A percentile compares a stretch with the other conserved stretches of the same genome.
phyloP scores from a whole-genome alignment of 2,113 vertebrate genomes.

The Chauna torquata region DNA sequence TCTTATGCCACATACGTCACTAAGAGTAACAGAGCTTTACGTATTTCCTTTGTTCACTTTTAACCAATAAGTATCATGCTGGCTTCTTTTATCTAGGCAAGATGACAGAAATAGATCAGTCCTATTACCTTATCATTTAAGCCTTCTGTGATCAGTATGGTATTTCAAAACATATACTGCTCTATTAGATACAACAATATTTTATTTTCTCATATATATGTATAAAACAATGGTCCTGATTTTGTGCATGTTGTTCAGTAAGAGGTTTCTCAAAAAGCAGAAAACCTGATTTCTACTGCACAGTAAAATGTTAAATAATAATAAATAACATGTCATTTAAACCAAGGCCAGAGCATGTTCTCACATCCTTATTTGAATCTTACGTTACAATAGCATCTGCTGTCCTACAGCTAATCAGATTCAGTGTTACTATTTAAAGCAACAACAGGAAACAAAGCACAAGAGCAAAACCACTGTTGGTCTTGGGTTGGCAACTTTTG shows the following conservation, averaged over 20 bases:
- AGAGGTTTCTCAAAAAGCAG: neutral
- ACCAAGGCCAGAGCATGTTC: neutral
- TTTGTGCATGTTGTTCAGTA: neutral
- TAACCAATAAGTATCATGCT: fast-evolving
- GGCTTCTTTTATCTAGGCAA: neutral
- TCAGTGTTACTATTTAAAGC: constrained; percentile 18
- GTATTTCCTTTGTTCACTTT: neutral
- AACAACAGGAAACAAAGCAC: constrained; percentile 32
- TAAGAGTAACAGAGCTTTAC: neutral
- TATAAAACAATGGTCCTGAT: neutral
- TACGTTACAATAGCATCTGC: neutral
- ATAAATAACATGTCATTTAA: neutral
- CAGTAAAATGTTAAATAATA: neutral
- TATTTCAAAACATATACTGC: neutral
- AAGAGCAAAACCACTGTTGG: neutral
- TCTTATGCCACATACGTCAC: neutral
- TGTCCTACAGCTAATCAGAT: constrained; percentile 13
- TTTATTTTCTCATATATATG: neutral
- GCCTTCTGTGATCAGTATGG: neutral
- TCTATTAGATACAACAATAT: neutral
- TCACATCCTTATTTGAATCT: neutral
- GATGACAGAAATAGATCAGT: neutral
- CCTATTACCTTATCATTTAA: neutral
- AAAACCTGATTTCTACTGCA: neutral
- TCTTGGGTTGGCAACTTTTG: neutral